Evolutionary conservation across 2,113 vertebrate genomes (phyloP), one percentile per base, ranked within the genome.

Genomic region (Fregetta grallaria): DNA sequence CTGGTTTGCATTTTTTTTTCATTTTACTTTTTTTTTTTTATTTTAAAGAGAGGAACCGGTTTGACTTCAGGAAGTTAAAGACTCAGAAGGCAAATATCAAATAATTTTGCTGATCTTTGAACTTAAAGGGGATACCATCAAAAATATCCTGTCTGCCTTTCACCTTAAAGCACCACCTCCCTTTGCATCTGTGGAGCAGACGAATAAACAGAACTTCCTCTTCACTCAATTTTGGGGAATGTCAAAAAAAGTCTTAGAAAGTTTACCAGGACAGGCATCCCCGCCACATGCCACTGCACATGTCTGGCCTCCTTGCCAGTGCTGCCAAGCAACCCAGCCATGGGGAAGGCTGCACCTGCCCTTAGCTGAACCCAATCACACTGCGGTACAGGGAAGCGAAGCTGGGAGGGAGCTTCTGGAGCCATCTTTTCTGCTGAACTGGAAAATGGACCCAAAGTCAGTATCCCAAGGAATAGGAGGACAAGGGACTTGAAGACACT

Each of bases 331-430:
- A 91, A 87, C 55, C 27, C 63, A 66, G 47, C 11, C 62, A 58
- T 1, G 0, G 18, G 36, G 36, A 86, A 68, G 6, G 49, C 59
- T 42, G 45, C 3, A 11, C 13, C 55, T 90, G 68, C 83, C 77
- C 92, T 92, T 56, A 62, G 52, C 49, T 91, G 90, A 94, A 92
- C 88, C 21, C 74, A 62, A 17, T 12, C 83, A 20, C 0, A 5
- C 71, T 85, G 61, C 2, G 0, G 15, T 3, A 34, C 40, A 47
- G n/a, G 14, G 16, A 88, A 19, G 11, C 0, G 0, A 75, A 72
- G 71, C 70, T 79, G 23, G 5, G 11, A 30, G 12, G 38, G 7
- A 10, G 25, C 38, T 19, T 82, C 53, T 40, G 23, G 36, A 84
- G 34, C 53, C 61, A 72, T 65, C 36, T 40, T 21, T 74, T 38